Evolutionary conservation across 2,797 vertebrate species (phyloP).

Genomic region (Tangara arthus): DNA sequence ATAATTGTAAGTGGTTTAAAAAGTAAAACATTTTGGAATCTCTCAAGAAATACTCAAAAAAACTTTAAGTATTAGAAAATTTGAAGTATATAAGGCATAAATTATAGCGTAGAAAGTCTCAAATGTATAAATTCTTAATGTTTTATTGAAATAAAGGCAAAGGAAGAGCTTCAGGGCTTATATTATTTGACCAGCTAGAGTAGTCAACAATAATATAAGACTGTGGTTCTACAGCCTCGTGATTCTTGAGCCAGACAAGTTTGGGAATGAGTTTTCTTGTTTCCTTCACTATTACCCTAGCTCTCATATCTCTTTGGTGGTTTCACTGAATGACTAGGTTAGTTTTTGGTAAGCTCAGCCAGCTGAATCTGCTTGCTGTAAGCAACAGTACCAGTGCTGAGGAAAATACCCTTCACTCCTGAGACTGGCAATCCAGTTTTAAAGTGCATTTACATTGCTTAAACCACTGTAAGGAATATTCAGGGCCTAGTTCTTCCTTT

Average conservation of each 20-base stretch:
- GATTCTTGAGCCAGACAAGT: neutral
- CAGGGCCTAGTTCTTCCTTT: neutral
- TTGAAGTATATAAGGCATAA: neutral
- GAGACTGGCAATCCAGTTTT: neutral
- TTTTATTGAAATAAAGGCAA: neutral
- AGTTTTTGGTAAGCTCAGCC: neutral
- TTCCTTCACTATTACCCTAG: neutral
- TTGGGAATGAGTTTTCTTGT: neutral
- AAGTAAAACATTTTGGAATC: neutral
- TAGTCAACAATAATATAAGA: neutral
- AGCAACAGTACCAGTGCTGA: neutral
- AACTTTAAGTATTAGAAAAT: neutral
- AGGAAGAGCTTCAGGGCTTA: neutral
- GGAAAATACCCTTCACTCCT: neutral
- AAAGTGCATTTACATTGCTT: neutral
- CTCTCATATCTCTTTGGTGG: neutral
- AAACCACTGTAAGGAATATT: neutral
- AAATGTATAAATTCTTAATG: neutral
- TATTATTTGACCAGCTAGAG: neutral
- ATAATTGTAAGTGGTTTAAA: slow-evolving; percentile 3
- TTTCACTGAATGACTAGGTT: neutral
- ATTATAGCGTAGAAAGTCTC: neutral
- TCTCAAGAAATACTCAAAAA: neutral
- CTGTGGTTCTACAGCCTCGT: neutral
- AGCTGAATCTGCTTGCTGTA: neutral